Conservation (phyloP, 2,113 vertebrate species). For the Colistium nudipinnis region DNA sequence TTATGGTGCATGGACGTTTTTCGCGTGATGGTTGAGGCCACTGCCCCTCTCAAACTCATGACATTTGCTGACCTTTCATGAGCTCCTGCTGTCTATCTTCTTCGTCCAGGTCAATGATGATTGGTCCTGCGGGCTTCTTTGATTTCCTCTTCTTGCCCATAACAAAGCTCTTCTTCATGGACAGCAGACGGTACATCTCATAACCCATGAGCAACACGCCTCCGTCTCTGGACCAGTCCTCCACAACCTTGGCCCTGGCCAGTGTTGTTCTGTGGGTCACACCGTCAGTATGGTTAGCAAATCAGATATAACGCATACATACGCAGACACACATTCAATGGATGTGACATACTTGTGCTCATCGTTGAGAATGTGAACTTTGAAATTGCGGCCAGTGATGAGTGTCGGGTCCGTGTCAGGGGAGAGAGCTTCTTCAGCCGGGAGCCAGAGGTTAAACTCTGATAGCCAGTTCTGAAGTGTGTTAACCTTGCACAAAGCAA, state of each 20-base stretch:
- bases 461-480: slow-evolving; percentile 98
- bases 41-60: neutral
- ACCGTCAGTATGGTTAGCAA: slow-evolving; percentile 15
- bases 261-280: slow-evolving; percentile 85
- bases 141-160: slow-evolving; percentile 95
- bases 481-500: slow-evolving; percentile 87
- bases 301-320: neutral
- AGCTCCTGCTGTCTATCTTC: slow-evolving; percentile 97
- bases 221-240: slow-evolving; percentile 92
- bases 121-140: slow-evolving; percentile 94
- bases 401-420: slow-evolving; percentile 86
- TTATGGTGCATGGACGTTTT: neutral
- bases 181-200: slow-evolving; percentile 98
- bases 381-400: slow-evolving; percentile 88
- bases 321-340: neutral
- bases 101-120: slow-evolving; percentile 98
- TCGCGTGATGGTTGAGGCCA: neutral
- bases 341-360: slow-evolving; percentile 92
- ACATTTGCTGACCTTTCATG: slow-evolving; percentile 86
- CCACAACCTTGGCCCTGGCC: slow-evolving; percentile 95
- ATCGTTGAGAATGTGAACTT: slow-evolving; percentile 95
- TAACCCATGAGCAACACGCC: slow-evolving; percentile 98
- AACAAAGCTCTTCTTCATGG: slow-evolving; percentile 97
- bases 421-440: slow-evolving; percentile 87
- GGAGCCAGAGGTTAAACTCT: slow-evolving; percentile 98